These are phyloP conservation scores for Antidorcas marsupialis DNA, from an alignment of 2,113 vertebrate species.

Conservation along the genomic window DNA sequence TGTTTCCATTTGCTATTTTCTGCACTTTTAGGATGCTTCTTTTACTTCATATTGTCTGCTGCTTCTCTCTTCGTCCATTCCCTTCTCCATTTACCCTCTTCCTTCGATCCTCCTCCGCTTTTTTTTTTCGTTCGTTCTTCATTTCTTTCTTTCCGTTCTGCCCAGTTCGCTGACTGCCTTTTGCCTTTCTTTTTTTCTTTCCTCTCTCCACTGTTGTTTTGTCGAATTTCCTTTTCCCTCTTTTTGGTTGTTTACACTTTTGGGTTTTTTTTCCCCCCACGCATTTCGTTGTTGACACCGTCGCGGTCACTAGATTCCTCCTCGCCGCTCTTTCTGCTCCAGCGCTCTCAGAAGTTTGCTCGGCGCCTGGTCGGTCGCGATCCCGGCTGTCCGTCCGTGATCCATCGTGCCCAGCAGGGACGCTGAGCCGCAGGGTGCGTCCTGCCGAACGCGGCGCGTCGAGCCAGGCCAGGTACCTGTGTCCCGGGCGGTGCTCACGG, in stretches of 20 bases:
- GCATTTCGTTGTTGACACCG: slow-evolving; percentile 13
- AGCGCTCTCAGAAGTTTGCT: not conserved
- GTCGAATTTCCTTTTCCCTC: no score
- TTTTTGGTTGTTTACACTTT: not conserved
- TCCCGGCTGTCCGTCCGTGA: not conserved
- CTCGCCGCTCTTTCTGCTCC: not conserved
- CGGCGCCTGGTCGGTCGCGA: not conserved
- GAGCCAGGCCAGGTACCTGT: slow-evolving; percentile 55
- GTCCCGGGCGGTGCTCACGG: slow-evolving; percentile 32
- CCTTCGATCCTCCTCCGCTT: not conserved
- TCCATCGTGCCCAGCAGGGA: not conserved
- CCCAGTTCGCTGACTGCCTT: not conserved
- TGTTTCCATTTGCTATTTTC: not conserved
- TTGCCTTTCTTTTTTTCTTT: not conserved
- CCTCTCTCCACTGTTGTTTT: not conserved
- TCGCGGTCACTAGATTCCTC: not conserved
- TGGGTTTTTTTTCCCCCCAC: not conserved
- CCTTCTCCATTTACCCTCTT: slow-evolving; percentile 4
- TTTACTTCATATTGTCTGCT: not conserved
- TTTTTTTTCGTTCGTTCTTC: not conserved
- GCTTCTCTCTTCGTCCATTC: not conserved
- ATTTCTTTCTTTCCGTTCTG: not conserved
- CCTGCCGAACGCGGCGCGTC: not conserved
- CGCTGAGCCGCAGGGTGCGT: not conserved
- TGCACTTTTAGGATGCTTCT: not conserved